These are phyloP conservation scores for Synanceia verrucosa DNA, from an alignment of 2,797 vertebrate genomes.

Conservation along the genomic window DNA sequence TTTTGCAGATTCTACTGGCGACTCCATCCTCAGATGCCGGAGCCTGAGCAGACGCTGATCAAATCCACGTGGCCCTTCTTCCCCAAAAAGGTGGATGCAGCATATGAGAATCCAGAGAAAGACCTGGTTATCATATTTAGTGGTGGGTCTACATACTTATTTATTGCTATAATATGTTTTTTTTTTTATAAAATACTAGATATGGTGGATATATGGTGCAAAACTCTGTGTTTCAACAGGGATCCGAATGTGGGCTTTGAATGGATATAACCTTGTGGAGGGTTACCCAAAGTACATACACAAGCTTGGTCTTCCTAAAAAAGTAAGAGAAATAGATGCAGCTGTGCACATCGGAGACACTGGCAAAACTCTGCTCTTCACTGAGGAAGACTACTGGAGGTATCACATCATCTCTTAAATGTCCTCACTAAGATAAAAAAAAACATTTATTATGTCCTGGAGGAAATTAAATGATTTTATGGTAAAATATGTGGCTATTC, in stretches of 20 bases:
- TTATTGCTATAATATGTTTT: not conserved
- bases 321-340: conserved; percentile 88
- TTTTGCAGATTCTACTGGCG: conserved; percentile 93
- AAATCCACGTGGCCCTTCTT: conserved; percentile 93
- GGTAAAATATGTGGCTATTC: too few species aligned
- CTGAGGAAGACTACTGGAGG: conserved; percentile 94
- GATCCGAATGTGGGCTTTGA: conserved; percentile 93
- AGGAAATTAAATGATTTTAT: not conserved
- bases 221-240: conserved; percentile 76
- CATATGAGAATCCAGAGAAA: conserved; percentile 89
- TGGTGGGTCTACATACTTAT: conserved; percentile 63
- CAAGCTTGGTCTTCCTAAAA: conserved; percentile 91
- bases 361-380: conserved; percentile 92
- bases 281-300: conserved; percentile 95
- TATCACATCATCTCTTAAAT: conserved; percentile 51
- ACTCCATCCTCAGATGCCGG: conserved; percentile 90
- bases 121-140: conserved; percentile 84
- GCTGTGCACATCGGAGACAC: conserved; percentile 87
- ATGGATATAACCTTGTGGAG: conserved; percentile 89
- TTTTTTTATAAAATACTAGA: not conserved
- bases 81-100: conserved; percentile 92
- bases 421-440: not conserved
- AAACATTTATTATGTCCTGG: not conserved
- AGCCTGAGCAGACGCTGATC: conserved; percentile 87
- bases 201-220: not conserved